A percentile compares a stretch with the other conserved stretches of the same genome.
Evolutionary conservation across 2,888 invertebrate species (phyloP).

Genomic region (Andrena marginata): DNA sequence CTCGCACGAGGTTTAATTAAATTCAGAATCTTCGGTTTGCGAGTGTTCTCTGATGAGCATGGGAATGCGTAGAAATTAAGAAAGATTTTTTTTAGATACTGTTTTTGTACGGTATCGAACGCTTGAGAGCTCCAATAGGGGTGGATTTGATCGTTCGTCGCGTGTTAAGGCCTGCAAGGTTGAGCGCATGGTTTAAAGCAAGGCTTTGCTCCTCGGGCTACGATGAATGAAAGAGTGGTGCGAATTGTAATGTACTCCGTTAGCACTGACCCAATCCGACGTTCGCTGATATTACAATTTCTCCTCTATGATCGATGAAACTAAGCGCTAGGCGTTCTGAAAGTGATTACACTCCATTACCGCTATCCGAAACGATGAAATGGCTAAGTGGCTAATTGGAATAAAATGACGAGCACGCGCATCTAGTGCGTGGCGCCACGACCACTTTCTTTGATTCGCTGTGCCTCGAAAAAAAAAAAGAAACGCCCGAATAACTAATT

Average conservation of each 20-base stretch:
- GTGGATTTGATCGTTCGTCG: too few species aligned
- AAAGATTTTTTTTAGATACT: too few species aligned
- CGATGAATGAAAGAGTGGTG: too few species aligned
- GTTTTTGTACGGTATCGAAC: too few species aligned
- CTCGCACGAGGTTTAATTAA: too few species aligned
- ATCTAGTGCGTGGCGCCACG: background rate
- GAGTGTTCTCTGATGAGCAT: too few species aligned
- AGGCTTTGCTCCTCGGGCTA: too few species aligned
- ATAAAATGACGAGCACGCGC: background rate
- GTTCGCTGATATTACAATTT: conserved; percentile 13
- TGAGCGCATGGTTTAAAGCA: too few species aligned
- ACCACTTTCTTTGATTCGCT: background rate
- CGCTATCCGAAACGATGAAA: background rate
- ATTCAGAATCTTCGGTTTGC: too few species aligned
- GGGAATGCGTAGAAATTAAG: too few species aligned
- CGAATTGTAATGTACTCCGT: background rate
- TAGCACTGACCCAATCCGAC: background rate
- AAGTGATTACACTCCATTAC: background rate
- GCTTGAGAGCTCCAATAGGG: too few species aligned
- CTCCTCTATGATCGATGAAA: background rate
- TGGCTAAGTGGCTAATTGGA: background rate
- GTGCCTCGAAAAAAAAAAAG: background rate
- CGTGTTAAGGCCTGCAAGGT: too few species aligned
- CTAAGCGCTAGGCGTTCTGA: background rate
- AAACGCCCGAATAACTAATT: background rate